Base-by-base conservation (phyloP, 37 sponge, comb jelly and placozoan genomes). In the Beroe forskalii region DNA sequence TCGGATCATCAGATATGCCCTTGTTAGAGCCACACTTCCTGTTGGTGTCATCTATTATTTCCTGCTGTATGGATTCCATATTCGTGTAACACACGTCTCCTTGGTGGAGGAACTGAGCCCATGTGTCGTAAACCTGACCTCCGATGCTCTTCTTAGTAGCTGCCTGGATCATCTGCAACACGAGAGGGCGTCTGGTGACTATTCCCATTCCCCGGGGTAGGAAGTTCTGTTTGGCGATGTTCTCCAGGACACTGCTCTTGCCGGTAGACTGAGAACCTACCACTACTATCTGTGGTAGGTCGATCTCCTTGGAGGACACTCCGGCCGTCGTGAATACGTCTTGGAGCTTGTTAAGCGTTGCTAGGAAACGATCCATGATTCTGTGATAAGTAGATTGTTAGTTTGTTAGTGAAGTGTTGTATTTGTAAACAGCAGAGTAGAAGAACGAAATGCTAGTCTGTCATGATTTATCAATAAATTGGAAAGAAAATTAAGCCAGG, bases 211-310 rank as follows among this genome's bases (percentile, higher is more conserved):
- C 94, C 40, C 95, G 67, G 3, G 99, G 99, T 43, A 98, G 91
- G 63, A 98, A 98, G 91, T 96, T 94, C 37, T 89, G 90, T 0
- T 96, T 97, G 40, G 96, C 99, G 2, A 98, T 32, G 62, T 93
- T 95, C 62, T 98, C 99, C 22, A 98, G 93, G 0, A 98, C 99
- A 40, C 97, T 96, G 93, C 99, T 98, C 93, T 98, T 98, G 28
- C 48, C 61, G 43, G 89, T 8, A 28, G 63, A 89, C 69, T 93
- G 95, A 0, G 97, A 94, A 0, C 99, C 99, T 0, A 96, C 90
- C 0, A 96, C 99, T 1, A 96, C 99, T 89, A 98, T 98, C 72
- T 98, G 99, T 4, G 99, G 99, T 22, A 98, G 90, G 41, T 98
- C 93, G 24, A 98, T 98, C 37, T 62, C 92, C 35, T 95, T 97